A percentile compares a stretch with the other conserved stretches of the same genome.
Evolutionary conservation across 64 coral and sea anemone species (phyloP).

Genomic region (Hydrozoanthus tunicans): DNA sequence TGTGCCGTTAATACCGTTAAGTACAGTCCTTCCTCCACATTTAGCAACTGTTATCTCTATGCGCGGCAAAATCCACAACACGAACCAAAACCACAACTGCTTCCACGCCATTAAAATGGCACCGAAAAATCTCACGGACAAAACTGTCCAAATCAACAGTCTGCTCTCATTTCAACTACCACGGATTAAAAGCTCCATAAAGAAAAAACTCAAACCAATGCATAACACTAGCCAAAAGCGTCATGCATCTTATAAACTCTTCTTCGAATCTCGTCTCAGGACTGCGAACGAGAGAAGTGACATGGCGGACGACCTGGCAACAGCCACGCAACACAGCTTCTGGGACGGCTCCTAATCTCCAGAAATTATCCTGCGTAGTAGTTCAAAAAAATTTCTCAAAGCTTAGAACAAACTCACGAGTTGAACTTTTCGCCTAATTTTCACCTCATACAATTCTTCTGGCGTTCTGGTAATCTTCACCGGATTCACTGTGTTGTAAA

Average conservation of each 20-base stretch:
- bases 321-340: neutral
- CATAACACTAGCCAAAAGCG: neutral
- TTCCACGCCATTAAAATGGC: slow-evolving; percentile 50
- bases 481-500: neutral
- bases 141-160: neutral
- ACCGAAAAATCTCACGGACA: slow-evolving; percentile 8
- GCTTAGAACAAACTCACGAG: neutral
- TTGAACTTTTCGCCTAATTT: neutral
- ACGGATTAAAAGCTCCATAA: neutral
- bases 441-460: neutral
- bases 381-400: neutral
- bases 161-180: neutral
- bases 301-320: neutral
- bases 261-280: neutral
- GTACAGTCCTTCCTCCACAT: slow-evolving; percentile 38
- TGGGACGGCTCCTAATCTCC: neutral
- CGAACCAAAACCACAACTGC: slow-evolving; percentile 1
- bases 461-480: neutral
- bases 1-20: slow-evolving; percentile 31
- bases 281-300: neutral
- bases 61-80: slow-evolving; percentile 1
- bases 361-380: neutral
- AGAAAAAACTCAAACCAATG: neutral
- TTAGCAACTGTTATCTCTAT: slow-evolving; percentile 19
- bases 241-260: neutral